A percentile compares a stretch with the other conserved stretches of the same genome.
Conservation (phyloP, 2,888 invertebrate species). For the Folsomia candida region DNA sequence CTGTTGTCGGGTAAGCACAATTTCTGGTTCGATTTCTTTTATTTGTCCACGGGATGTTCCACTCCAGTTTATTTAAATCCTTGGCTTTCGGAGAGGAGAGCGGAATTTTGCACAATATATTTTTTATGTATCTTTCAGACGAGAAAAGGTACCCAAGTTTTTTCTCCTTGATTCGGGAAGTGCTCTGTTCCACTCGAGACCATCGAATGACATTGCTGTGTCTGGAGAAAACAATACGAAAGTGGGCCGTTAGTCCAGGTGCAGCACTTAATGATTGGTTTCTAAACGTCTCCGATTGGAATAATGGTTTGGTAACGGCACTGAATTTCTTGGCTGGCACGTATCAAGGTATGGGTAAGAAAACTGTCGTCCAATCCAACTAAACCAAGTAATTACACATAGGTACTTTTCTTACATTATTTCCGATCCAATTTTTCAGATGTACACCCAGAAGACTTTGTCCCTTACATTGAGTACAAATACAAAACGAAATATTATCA, state of each 20-base stretch:
- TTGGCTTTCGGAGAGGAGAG: no score
- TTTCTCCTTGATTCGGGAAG: constrained; percentile 80
- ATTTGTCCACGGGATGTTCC: no score
- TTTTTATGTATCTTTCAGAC: constrained; percentile 72
- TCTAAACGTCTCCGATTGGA: constrained; percentile 67
- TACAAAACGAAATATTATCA: constrained; percentile 71
- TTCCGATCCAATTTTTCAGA: constrained; percentile 54
- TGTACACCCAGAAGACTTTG: constrained; percentile 76
- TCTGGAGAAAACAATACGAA: constrained; percentile 70
- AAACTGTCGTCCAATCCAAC: neutral
- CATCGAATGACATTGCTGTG: constrained; percentile 76
- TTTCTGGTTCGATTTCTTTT: no score
- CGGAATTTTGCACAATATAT: no score
- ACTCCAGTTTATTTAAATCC: no score
- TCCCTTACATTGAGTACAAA: constrained; percentile 82
- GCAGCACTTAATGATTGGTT: constrained; percentile 81
- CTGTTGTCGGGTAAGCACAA: no score
- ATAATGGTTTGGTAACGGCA: constrained; percentile 71
- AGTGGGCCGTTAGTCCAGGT: constrained; percentile 76
- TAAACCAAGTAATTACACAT: no score
- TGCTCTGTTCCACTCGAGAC: constrained; percentile 80
- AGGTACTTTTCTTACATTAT: constrained; percentile 15
- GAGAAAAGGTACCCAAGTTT: constrained; percentile 76
- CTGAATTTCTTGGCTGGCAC: constrained; percentile 81
- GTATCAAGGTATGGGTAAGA: constrained; percentile 58